Percentiles rank a stretch among this genome's conserved stretches.
phyloP scores from a whole-genome alignment of 2,888 invertebrate genomes.

The Ephialtes manifestator region DNA sequence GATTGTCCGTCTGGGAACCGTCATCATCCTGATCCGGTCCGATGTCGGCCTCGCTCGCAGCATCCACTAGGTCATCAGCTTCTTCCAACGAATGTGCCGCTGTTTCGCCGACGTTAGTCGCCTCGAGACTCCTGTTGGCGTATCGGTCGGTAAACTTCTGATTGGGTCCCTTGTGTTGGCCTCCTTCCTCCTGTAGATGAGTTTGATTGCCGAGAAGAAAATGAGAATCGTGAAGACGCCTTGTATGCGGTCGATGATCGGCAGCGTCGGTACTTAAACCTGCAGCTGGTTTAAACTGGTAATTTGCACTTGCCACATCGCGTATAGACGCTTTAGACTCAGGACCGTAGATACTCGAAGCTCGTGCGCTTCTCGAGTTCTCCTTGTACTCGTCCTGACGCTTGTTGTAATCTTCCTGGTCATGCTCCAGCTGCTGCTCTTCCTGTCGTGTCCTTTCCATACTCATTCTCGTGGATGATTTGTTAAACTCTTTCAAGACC shows the following conservation, averaged over 20 bases:
- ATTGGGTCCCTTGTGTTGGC: slow-evolving; percentile 43
- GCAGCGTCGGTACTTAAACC: slow-evolving; percentile 1
- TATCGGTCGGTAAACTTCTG: slow-evolving; percentile 72
- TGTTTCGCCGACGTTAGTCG: slow-evolving; percentile 75
- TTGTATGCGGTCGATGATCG: slow-evolving; percentile 56
- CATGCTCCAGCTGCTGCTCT: slow-evolving; percentile 2
- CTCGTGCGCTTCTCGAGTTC: slow-evolving; percentile 58
- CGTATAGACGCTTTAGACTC: background rate
- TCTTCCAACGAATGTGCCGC: slow-evolving; percentile 46
- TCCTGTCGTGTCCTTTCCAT: slow-evolving; percentile 53
- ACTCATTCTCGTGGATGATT: slow-evolving; percentile 39
- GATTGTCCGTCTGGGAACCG: background rate
- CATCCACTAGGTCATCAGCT: background rate
- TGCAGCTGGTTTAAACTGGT: background rate
- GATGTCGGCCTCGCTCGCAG: background rate
- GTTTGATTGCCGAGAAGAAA: slow-evolving; percentile 58
- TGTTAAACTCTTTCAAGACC: slow-evolving; percentile 53
- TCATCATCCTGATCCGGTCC: background rate
- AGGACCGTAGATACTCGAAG: slow-evolving; percentile 59
- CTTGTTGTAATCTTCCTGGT: slow-evolving; percentile 55
- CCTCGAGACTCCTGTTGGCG: slow-evolving; percentile 75
- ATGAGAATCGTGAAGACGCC: slow-evolving; percentile 65
- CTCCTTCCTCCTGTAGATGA: slow-evolving; percentile 30
- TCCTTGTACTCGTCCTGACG: slow-evolving; percentile 68
- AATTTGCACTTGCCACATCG: background rate